A percentile compares a stretch with the other conserved stretches of the same genome.
Evolutionary conservation across 2,797 vertebrate genomes (phyloP).

Genomic region (Arrhamphus sclerolepis): DNA sequence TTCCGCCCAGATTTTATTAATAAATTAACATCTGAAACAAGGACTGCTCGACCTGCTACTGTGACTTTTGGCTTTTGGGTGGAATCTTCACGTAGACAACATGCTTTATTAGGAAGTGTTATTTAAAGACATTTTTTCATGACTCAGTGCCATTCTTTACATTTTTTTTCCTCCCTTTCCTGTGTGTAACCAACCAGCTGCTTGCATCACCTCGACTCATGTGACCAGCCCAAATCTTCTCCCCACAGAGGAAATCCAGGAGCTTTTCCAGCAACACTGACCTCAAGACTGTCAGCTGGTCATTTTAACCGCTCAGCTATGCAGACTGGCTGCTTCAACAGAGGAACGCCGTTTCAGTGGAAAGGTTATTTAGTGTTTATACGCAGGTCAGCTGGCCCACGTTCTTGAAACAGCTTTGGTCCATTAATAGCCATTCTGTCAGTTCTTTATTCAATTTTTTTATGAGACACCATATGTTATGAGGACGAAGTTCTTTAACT

Average conservation of each 20-base stretch:
- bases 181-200: slow-evolving; percentile 24
- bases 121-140: slow-evolving; percentile 12
- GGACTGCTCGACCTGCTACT: too few relatives aligned
- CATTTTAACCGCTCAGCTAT: slow-evolving; percentile 27
- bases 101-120: slow-evolving; percentile 8
- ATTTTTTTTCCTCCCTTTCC: slow-evolving; percentile 1
- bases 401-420: slow-evolving; percentile 33
- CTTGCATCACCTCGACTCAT: slow-evolving; percentile 10
- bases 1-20: too few relatives aligned
- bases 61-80: too few relatives aligned
- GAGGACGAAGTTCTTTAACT: slow-evolving; percentile 8
- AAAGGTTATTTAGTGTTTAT: slow-evolving; percentile 18
- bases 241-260: slow-evolving; percentile 22
- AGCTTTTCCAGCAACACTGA: slow-evolving; percentile 33
- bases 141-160: slow-evolving; percentile 15
- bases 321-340: slow-evolving; percentile 20
- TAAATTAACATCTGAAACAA: too few relatives aligned
- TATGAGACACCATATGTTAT: neutral
- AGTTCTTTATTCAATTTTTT: slow-evolving; percentile 30
- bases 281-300: slow-evolving; percentile 17
- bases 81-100: too few relatives aligned
- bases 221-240: slow-evolving; percentile 15
- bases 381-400: slow-evolving; percentile 32
- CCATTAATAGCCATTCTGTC: slow-evolving; percentile 36
- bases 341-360: too few relatives aligned